Base-by-base conservation (phyloP, 1,140 invertebrate genomes). In the Leptinotarsa texana region DNA sequence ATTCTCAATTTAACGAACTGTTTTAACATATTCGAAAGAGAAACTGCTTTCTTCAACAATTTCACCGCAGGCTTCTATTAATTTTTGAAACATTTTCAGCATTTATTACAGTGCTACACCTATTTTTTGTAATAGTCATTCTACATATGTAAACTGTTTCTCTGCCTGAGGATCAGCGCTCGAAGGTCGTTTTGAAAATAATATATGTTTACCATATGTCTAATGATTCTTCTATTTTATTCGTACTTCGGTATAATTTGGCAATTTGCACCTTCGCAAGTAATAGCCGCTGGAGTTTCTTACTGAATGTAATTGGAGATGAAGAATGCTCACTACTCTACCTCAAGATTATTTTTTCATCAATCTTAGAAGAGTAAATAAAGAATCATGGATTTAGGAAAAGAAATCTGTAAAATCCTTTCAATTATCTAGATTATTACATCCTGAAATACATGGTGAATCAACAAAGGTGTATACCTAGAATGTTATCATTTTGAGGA, bases 161-260 rank as follows among this genome's bases (percentile, higher is more conserved):
- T 57, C 51, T 57, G 51, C 51, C 51, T 18, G 17, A 57, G 51
- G 51, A 57, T 57, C 1, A 17, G n/a, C 51, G 13, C 17, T n/a
- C 51, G 6, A 57, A 57, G 13, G 6, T 13, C 15, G 5, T 57
- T 57, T 17, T 18, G 51, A 8, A 17, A 57, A 57, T 57, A 57
- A 57, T 57, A 57, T 57, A 57, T 57, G 51, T 57, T 57, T n/a
- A 57, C 51, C 51, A 57, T 57, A 57, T 57, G 51, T n/a, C 51
- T 57, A 57, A 57, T 57, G 51, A 57, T 57, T 57, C 15, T 18
- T 57, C 15, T 57, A 57, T 57, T 18, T 57, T 57, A 57, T 57
- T 57, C 51, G 17, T 17, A 57, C 13, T 57, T 57, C 51, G 51
- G n/a, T 57, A 18, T 15, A 57, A 57, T 57, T 57, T 15, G 2